Conservation (phyloP, 2,113 vertebrate species). For the Passer domesticus region DNA sequence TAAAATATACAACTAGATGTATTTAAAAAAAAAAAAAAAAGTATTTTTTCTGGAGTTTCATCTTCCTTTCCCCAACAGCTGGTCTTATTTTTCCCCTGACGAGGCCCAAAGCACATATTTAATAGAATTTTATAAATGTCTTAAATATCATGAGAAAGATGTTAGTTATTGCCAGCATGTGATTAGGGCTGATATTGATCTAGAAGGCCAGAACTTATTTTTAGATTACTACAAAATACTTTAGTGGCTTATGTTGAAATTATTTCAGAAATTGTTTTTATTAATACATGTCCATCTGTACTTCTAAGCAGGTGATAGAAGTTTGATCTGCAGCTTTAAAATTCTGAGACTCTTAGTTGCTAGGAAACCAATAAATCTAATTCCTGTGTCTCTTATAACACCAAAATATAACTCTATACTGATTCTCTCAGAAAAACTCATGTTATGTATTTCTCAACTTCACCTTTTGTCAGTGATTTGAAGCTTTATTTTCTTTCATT, state of each 20-base stretch:
- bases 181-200: constrained; percentile 45
- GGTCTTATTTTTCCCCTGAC: background rate
- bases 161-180: background rate
- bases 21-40: background rate
- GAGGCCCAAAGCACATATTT: background rate
- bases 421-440: constrained; percentile 29
- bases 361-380: constrained; percentile 71
- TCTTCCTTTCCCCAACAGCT: background rate
- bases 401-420: constrained; percentile 56
- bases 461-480: constrained; percentile 22
- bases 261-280: constrained; percentile 51
- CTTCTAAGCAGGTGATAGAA: constrained; percentile 56
- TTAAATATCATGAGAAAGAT: constrained; percentile 4
- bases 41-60: background rate
- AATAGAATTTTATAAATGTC: background rate
- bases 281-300: constrained; percentile 51
- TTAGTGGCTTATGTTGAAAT: constrained; percentile 34
- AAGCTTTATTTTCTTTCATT: constrained; percentile 49
- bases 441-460: background rate
- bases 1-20: background rate
- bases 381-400: constrained; percentile 52
- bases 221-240: background rate
- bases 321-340: constrained; percentile 61
- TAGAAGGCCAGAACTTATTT: constrained; percentile 23
- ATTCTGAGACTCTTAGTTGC: constrained; percentile 62